These are phyloP conservation scores for Scomber colias DNA, from an alignment of 2,113 vertebrate genomes.

Conservation along the genomic window DNA sequence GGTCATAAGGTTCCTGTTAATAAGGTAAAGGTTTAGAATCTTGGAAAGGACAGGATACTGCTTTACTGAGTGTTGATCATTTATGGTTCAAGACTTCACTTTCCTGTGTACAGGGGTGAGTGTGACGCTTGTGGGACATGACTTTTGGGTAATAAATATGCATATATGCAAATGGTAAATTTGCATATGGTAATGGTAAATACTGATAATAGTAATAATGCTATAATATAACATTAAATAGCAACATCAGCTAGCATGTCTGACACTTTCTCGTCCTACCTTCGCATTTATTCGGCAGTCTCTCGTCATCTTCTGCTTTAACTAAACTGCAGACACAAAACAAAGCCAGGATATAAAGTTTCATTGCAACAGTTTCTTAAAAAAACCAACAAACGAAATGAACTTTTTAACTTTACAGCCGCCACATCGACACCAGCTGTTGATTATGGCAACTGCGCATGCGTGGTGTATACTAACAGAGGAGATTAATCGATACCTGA, in stretches of 20 bases:
- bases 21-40: too few relatives aligned
- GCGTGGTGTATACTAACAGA: constrained; percentile 43
- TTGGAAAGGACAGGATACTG: too few relatives aligned
- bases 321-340: constrained; percentile 56
- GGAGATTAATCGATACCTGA: constrained; percentile 8
- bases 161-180: too few relatives aligned
- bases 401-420: not conserved
- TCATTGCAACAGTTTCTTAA: constrained; percentile 47
- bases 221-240: not conserved
- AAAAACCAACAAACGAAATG: not conserved
- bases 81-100: too few relatives aligned
- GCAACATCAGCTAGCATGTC: too few relatives aligned
- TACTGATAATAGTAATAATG: too few relatives aligned
- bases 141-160: too few relatives aligned
- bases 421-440: constrained; percentile 75
- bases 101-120: too few relatives aligned
- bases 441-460: constrained; percentile 39
- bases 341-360: constrained; percentile 40
- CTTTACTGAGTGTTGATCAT: too few relatives aligned
- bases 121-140: too few relatives aligned
- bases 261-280: constrained; percentile 72
- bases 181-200: too few relatives aligned
- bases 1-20: too few relatives aligned
- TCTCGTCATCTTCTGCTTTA: constrained; percentile 80
- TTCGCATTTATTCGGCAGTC: constrained; percentile 90